Evolutionary conservation across 2,113 vertebrate species (phyloP).

Genomic region (Gadus chalcogrammus): DNA sequence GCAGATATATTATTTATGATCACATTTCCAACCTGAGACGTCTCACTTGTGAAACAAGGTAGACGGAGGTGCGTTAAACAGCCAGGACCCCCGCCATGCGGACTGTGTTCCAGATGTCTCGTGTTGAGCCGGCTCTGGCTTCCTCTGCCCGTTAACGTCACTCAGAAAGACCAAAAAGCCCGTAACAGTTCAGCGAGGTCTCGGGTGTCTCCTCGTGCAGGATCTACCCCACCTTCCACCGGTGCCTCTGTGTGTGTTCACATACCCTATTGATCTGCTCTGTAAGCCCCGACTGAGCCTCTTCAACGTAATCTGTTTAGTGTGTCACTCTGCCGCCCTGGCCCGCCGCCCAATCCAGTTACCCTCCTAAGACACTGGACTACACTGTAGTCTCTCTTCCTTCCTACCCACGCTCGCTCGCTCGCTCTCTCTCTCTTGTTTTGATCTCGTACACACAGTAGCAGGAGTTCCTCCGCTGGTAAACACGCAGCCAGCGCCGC

Average conservation of each 20-base stretch:
- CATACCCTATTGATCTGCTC: slow-evolving; percentile 26
- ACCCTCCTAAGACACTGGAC: slow-evolving; percentile 4
- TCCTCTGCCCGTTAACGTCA: neutral
- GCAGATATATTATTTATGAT: too few species aligned
- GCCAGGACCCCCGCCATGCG: neutral
- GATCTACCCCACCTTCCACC: too few species aligned
- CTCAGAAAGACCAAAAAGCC: neutral
- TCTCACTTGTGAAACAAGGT: neutral
- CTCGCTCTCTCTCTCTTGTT: neutral
- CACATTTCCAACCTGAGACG: neutral
- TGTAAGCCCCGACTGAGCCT: slow-evolving; percentile 8
- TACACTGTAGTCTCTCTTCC: neutral
- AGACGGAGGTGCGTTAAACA: neutral
- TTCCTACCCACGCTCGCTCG: neutral
- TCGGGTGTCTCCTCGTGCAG: too few species aligned
- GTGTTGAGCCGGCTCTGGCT: neutral
- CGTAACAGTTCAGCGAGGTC: too few species aligned
- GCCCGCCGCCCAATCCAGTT: slow-evolving; percentile 12
- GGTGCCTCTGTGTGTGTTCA: neutral
- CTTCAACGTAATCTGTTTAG: slow-evolving; percentile 19
- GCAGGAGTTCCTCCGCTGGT: neutral
- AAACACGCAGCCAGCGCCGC: neutral
- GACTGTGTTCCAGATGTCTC: slow-evolving; percentile 7
- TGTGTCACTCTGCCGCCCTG: slow-evolving; percentile 10
- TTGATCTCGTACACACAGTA: neutral